Base-by-base conservation (phyloP, 2,797 vertebrate genomes). In the Sciaenops ocellatus region DNA sequence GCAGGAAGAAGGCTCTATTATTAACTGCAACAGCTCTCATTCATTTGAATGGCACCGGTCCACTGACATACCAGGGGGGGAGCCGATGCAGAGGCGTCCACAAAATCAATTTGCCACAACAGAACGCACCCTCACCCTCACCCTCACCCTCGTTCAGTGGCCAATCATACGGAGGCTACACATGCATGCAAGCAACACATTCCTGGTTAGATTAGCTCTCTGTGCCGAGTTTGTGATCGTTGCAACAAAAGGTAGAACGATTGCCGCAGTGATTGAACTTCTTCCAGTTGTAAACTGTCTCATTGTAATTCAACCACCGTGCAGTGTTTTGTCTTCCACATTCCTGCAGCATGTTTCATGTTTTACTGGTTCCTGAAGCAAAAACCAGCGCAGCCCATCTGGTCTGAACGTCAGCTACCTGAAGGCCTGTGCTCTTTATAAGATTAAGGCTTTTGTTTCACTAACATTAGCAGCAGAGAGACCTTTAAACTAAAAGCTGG, bases 271-370 rank as follows among this genome's bases (percentile, higher is more conserved):
- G 34, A 42, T n/a, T 34, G 7, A 34, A 34, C 34, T 7, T 30
- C 7, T 6, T 9, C 34, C 8, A 38, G 34, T 38, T 38, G 34
- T 38, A 38, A 38, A 38, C 34, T 9, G 34, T 38, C 34, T 38
- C 8, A 38, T 38, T 38, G 34, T 38, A 38, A 38, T 38, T 38
- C 34, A 38, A 1, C 8, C 34, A 38, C 34, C 8, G 34, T 9
- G 34, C 34, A 38, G 34, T 38, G 8, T 38, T 38, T 9, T 3
- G 34, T 38, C 34, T 38, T 7, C 34, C 9, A 8, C 34, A 38
- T 41, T 70, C 15, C 55, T 46, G 30, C 10, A 26, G 42, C 57
- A 52, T 72, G 24, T 56, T 38, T 66, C 30, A 66, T 65, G 3
- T 48, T 22, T 47, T 47, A 28, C 5, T 24, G 16, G 24, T 75